Evolutionary conservation across 2,113 vertebrate genomes (phyloP), one percentile per base, ranked within the genome.

Genomic region (Hypomesus transpacificus): DNA sequence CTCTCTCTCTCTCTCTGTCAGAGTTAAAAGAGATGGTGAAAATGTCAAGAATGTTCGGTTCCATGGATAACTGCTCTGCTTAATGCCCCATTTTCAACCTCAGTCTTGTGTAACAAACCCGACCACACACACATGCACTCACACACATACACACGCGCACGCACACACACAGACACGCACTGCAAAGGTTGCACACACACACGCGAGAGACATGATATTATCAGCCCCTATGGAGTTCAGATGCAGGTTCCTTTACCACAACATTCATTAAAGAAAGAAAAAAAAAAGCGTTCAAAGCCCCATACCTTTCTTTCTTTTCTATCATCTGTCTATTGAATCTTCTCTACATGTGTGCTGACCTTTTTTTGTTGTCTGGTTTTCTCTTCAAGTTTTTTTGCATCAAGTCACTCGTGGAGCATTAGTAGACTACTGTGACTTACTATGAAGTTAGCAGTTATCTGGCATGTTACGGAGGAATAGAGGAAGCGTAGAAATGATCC

Each of bases 81-180:
- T 69, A 56, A 79, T 76, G 87, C 75, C 67, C 85, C 75, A 73
- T 81, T 84, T 80, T 84, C 72, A 75, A 76, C 75, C 53, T 26
- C 70, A 69, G 60, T 74, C 65, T 54, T 79, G 71, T 70, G 75
- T 80, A 75, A 78, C 75, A 73, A 75, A 16, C 18, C 3, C 53
- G 66, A 69, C 70, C 64, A 69, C 66, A 71, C 56, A 66, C 50
- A 2, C 11, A n/a, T n/a, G 18, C 6, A 7, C 17, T 24, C 4
- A n/a, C 51, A 28, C 46, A 11, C 6, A 7, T 8, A 31, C 4
- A n/a, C 51, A 28, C 46, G 51, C 66, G 60, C 14, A 66, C 56
- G 64, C 4, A 66, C 26, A 0, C 28, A 58, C 18, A 14, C 28
- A 69, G 53, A 34, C 20, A 21, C 24, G 28, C n/a, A 66, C 65